Evolutionary conservation across 2,113 vertebrate species (phyloP).

Genomic region (Vulpes ferrilata): DNA sequence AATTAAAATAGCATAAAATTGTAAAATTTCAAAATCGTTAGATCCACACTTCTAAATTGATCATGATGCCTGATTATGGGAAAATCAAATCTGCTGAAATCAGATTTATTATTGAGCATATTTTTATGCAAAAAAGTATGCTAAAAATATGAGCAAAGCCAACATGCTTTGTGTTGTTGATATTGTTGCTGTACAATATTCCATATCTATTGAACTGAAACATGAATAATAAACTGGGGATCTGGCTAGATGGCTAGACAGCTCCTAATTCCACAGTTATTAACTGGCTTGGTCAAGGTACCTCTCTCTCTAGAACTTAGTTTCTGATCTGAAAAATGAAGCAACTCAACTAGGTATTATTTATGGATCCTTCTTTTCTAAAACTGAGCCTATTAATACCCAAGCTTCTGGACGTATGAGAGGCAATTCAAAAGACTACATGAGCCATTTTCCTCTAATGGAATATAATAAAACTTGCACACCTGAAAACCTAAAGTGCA

Average conservation of each 20-base stretch:
- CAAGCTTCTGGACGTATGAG: not conserved
- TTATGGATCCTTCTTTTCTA: slow-evolving; percentile 36
- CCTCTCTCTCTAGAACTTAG: not conserved
- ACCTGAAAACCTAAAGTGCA: slow-evolving; percentile 5
- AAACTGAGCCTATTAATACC: slow-evolving; percentile 30
- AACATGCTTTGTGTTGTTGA: not conserved
- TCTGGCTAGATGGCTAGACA: not conserved
- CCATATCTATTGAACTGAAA: not conserved
- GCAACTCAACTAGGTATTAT: not conserved
- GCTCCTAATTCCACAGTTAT: not conserved
- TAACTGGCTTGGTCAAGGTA: not conserved
- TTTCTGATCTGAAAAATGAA: slow-evolving; percentile 37
- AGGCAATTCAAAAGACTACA: slow-evolving; percentile 2
- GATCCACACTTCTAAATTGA: slow-evolving; percentile 36
- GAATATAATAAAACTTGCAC: slow-evolving; percentile 36
- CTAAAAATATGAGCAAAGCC: slow-evolving; percentile 16
- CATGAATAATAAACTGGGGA: not conserved
- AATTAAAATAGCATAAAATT: slow-evolving; percentile 32
- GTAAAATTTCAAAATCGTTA: slow-evolving; percentile 17
- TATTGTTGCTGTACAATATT: not conserved
- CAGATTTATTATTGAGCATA: not conserved
- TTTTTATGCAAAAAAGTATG: not conserved
- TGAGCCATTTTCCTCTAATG: not conserved
- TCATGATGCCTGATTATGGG: not conserved
- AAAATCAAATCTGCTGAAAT: slow-evolving; percentile 29